A percentile compares a stretch with the other conserved stretches of the same genome.
These are phyloP conservation scores for Nannobrachium achirus DNA, from an alignment of 2,113 vertebrate genomes.

Conservation along the genomic window DNA sequence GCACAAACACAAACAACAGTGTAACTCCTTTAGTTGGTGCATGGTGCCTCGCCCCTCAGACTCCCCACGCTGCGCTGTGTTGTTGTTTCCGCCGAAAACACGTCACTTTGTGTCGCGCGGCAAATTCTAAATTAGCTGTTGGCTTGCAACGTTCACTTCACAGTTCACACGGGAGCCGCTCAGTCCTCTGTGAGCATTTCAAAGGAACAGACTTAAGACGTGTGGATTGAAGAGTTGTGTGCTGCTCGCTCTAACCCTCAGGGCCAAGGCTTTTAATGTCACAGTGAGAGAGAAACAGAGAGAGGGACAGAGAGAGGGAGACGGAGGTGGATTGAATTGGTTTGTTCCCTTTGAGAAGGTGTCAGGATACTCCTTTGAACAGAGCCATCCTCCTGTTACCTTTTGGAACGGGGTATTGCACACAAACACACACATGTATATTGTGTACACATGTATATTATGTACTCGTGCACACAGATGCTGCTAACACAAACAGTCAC, in stretches of 20 bases:
- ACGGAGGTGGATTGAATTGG: slow-evolving; percentile 51
- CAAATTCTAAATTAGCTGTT: background rate
- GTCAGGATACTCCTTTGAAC: slow-evolving; percentile 60
- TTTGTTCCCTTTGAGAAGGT: slow-evolving; percentile 48
- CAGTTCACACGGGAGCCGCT: slow-evolving; percentile 30
- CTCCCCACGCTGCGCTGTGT: too few species aligned
- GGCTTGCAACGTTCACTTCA: background rate
- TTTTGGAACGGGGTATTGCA: slow-evolving; percentile 42
- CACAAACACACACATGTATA: slow-evolving; percentile 1
- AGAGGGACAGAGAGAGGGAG: slow-evolving; percentile 36
- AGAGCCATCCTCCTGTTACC: slow-evolving; percentile 47
- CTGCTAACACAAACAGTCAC: too few species aligned
- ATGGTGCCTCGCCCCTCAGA: too few species aligned
- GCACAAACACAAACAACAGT: background rate
- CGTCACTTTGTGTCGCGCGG: too few species aligned
- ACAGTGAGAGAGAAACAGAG: slow-evolving; percentile 2
- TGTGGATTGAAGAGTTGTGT: slow-evolving; percentile 51
- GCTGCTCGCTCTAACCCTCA: slow-evolving; percentile 44
- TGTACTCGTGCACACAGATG: too few species aligned
- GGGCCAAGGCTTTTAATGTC: slow-evolving; percentile 59
- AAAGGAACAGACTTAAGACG: slow-evolving; percentile 55
- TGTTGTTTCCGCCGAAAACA: too few species aligned
- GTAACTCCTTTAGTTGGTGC: too few species aligned
- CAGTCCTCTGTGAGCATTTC: slow-evolving; percentile 56
- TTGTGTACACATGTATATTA: background rate